A percentile compares a stretch with the other conserved stretches of the same genome.
These are phyloP conservation scores for Leucophora obtusa DNA, from an alignment of 2,888 invertebrate genomes.

Conservation along the genomic window DNA sequence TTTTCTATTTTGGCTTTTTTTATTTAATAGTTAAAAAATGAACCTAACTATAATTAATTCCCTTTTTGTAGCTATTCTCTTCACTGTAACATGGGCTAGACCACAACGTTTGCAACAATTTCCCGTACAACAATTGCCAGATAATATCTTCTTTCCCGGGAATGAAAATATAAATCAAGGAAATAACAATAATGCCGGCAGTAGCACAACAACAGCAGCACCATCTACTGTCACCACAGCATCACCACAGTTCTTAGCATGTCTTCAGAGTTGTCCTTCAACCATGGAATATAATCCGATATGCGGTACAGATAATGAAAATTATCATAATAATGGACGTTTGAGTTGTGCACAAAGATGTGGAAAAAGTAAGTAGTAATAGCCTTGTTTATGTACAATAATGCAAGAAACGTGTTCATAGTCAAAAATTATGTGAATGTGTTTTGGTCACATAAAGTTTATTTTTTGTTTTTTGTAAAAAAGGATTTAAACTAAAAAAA, in stretches of 20 bases:
- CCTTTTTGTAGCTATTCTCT: slow-evolving; percentile 3
- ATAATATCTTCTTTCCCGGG: slow-evolving; percentile 38
- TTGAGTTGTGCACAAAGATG: slow-evolving; percentile 74
- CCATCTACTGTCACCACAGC: slow-evolving; percentile 48
- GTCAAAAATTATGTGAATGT: too few relatives aligned
- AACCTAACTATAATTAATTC: too few relatives aligned
- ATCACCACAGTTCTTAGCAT: slow-evolving; percentile 70
- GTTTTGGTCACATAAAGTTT: too few relatives aligned
- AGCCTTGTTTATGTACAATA: too few relatives aligned
- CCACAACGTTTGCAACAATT: slow-evolving; percentile 37
- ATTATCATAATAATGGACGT: slow-evolving; percentile 73
- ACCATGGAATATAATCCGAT: slow-evolving; percentile 77
- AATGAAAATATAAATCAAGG: slow-evolving; percentile 9
- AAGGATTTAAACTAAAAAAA: too few relatives aligned
- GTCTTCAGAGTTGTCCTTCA: slow-evolving; percentile 69
- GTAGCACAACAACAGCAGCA: slow-evolving; percentile 20
- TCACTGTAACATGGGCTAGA: slow-evolving; percentile 12
- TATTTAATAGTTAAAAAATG: too few relatives aligned
- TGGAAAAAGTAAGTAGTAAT: slow-evolving; percentile 73
- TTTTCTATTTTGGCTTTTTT: too few relatives aligned
- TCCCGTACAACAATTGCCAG: slow-evolving; percentile 33
- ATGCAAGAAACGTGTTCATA: too few relatives aligned
- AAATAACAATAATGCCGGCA: slow-evolving; percentile 12
- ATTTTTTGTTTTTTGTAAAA: too few relatives aligned
- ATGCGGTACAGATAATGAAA: slow-evolving; percentile 74